Percentiles rank a stretch among this genome's conserved stretches.
These are phyloP conservation scores for Euplexia lucipara DNA, from an alignment of 2,888 invertebrate genomes.

Conservation along the genomic window DNA sequence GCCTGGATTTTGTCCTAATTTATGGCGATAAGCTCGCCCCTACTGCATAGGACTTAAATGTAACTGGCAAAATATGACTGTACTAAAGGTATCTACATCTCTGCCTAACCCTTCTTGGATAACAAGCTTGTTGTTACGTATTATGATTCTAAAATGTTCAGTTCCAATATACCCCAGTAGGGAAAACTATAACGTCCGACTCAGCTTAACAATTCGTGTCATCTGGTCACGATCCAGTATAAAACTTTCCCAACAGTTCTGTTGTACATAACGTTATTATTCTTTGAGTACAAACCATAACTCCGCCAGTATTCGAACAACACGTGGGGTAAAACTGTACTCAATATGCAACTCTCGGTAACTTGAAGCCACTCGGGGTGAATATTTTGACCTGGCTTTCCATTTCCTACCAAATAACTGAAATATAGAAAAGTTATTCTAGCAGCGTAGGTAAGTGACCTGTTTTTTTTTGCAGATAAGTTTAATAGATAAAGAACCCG, in stretches of 20 bases:
- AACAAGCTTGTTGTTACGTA: no score
- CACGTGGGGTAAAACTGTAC: slow-evolving; percentile 3
- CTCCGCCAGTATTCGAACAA: slow-evolving; percentile 13
- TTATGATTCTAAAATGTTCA: not conserved
- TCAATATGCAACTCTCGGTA: slow-evolving; percentile 22
- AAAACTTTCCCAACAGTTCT: slow-evolving; percentile 23
- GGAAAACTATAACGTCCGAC: slow-evolving; percentile 1
- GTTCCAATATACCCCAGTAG: not conserved
- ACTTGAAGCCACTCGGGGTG: not conserved
- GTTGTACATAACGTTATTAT: slow-evolving; percentile 17
- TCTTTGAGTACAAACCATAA: slow-evolving; percentile 16
- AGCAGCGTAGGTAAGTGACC: no score
- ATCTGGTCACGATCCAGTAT: slow-evolving; percentile 16
- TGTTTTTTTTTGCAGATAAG: no score
- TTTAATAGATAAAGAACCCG: no score
- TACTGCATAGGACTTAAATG: no score
- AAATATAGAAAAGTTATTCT: not conserved
- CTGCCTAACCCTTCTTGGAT: no score
- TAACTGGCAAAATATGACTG: no score
- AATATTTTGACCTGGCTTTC: not conserved
- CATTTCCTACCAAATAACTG: not conserved
- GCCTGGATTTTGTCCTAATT: no score
- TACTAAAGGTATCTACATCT: no score
- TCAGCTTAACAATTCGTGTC: slow-evolving; percentile 13
- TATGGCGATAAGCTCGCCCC: no score